Conservation (phyloP, 2,113 vertebrate species). For the Chitala chitala region DNA sequence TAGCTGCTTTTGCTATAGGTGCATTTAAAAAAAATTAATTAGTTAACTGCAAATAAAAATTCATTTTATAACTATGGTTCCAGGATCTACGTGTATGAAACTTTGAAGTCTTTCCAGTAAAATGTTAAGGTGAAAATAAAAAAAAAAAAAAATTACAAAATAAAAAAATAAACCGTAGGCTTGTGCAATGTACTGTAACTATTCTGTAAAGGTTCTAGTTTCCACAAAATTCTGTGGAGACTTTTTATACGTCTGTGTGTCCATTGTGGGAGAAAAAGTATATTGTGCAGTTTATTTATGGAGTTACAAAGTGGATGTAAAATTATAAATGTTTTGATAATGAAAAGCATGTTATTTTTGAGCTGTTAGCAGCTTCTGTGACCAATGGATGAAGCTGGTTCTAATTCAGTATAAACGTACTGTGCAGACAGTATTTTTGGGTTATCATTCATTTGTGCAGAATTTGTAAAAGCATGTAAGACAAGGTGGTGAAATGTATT, state of each 20-base stretch:
- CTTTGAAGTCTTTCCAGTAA: constrained; percentile 50
- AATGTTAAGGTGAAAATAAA: constrained; percentile 35
- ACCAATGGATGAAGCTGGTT: constrained; percentile 51
- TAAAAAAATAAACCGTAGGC: constrained; percentile 63
- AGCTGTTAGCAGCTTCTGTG: constrained; percentile 51
- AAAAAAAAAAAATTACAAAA: constrained; percentile 27
- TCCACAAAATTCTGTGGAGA: constrained; percentile 77
- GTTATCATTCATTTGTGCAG: constrained; percentile 54
- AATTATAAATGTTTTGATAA: constrained; percentile 80
- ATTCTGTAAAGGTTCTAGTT: constrained; percentile 82
- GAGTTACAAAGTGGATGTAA: constrained; percentile 65
- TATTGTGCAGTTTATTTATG: constrained; percentile 86
- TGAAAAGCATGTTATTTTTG: constrained; percentile 75
- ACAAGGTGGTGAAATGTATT: constrained; percentile 35
- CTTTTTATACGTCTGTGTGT: constrained; percentile 85
- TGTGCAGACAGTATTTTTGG: constrained; percentile 48
- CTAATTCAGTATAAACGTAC: constrained; percentile 50
- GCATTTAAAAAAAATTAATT: constrained; percentile 43
- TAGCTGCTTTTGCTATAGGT: constrained; percentile 53
- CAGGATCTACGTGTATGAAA: constrained; percentile 40
- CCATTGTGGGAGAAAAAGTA: constrained; percentile 66
- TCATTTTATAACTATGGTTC: constrained; percentile 31
- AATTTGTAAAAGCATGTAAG: constrained; percentile 58
- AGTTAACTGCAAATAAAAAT: constrained; percentile 62
- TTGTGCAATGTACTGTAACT: constrained; percentile 74